Evolutionary conservation across 2,113 vertebrate genomes (phyloP), one percentile per base, ranked within the genome.

Genomic region (Candoia aspera): DNA sequence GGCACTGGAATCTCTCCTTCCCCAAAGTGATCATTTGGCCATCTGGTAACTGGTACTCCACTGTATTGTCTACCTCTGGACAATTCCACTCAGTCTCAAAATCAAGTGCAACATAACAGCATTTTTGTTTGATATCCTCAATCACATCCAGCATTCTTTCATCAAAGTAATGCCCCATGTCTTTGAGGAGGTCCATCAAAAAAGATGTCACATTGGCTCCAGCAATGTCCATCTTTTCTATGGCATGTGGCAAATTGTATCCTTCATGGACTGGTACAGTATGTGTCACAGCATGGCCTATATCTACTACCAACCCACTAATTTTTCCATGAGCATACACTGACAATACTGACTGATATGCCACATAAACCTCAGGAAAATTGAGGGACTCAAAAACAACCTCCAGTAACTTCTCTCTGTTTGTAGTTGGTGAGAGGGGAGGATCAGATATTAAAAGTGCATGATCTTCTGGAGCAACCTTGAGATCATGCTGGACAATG

Each of bases 371-470:
- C 42, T 95, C 94, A 0, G 97, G 97, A 0, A 91, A 93, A 29
- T 4, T 3, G 86, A 97, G 93, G 0, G 94, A 91, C 93, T 97
- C 96, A 5, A 97, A 97, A 24, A 90, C 94, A 37, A 97, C 90
- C 57, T 97, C 97, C 49, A 95, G 93, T 62, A 97, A 89, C 79
- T 97, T 97, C 91, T 97, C 97, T 1, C 96, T 91, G 92, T 97
- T 97, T 46, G 96, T 97, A 21, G 84, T 33, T 0, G 97, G 97
- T 83, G 96, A 97, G 90, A 97, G 96, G 24, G 96, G 97, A 0
- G 95, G 95, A 37, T 97, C 97, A 0, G 97, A 96, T 94, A 97
- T 95, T 2, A 97, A 91, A 29, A 97, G 92, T 0, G 96, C 95
- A 29, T 97, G 97, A 12, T 97, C 95, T 58, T 49, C 46, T 0